Percentiles rank a stretch among this genome's conserved stretches.
These are phyloP conservation scores for Phoeniculus purpureus DNA, from an alignment of 2,797 vertebrate genomes.

Conservation along the genomic window DNA sequence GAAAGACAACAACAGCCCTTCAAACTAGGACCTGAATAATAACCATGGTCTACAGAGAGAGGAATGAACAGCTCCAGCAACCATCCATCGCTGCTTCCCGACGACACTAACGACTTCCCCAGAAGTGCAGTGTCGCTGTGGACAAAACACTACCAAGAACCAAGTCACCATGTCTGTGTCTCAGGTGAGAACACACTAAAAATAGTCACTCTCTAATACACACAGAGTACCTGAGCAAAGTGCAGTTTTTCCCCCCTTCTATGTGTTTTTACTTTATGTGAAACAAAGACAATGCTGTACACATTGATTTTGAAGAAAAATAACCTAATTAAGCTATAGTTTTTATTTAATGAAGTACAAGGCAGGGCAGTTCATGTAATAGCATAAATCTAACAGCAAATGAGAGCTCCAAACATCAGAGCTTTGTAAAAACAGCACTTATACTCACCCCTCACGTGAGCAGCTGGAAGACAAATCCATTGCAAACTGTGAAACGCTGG, in stretches of 20 bases:
- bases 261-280: neutral
- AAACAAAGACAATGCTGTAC: neutral
- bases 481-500: neutral
- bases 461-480: slow-evolving; percentile 37
- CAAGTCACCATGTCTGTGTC: neutral
- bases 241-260: neutral
- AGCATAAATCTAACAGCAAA: neutral
- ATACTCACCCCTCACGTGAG: slow-evolving; percentile 12
- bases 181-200: neutral
- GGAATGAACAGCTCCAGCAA: neutral
- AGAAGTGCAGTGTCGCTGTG: accelerated
- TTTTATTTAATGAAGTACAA: neutral
- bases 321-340: neutral
- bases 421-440: neutral
- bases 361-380: neutral
- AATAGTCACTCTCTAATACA: neutral
- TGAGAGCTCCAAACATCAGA: neutral
- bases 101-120: neutral
- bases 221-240: neutral
- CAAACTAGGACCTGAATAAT: neutral
- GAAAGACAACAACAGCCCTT: neutral
- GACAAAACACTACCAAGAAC: neutral
- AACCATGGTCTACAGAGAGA: neutral
- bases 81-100: neutral
- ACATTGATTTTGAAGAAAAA: neutral